Base-by-base conservation (phyloP, 2,888 invertebrate species). In the Chirona hameri region DNA sequence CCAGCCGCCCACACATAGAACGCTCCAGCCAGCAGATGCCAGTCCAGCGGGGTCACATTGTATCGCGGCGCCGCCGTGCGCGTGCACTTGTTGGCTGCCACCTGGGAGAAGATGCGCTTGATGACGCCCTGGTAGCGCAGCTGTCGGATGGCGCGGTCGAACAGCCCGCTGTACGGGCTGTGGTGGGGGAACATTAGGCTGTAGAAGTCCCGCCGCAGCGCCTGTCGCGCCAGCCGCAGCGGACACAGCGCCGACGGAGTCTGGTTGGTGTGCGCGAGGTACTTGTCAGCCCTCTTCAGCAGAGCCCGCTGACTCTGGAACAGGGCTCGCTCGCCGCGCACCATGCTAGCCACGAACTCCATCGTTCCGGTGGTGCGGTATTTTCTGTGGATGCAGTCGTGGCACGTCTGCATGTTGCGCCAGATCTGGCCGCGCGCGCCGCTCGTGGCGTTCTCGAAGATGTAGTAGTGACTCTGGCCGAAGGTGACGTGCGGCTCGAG, bases 401-500 rank as follows among this genome's bases (percentile, higher is more conserved):
- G 0, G 31, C 72, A 72, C 18, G 72, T 18, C 72, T 31, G 31
- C 72, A 72, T 72, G 21, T 72, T 72, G 31, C 72, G 24, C 72
- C 72, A 72, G 72, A 72, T 72, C 14, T 15, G 18, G 72, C 72
- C 72, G 29, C 31, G 29, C 9, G 31, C 31, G 3, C 72, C 72
- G 72, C n/a, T 31, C 18, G 72, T 72, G 72, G 31, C 72, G 72
- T 72, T 72, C 72, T 72, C 72, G 72, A 72, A 72, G 31, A 72
- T 72, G 72, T 72, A 31, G 72, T 72, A 72, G 72, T 72, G 72
- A 31, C 72, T 72, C 72, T 72, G 72, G 15, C 72, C 31, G 31
- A 18, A 31, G 72, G 72, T 72, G 72, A 72, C 72, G 72, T 72
- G 72, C 5, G 72, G 72, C 31, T 72, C 31, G 1, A 72, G 15